phyloP scores from a whole-genome alignment of 2,113 vertebrate species.

The Alaudala cheleensis region DNA sequence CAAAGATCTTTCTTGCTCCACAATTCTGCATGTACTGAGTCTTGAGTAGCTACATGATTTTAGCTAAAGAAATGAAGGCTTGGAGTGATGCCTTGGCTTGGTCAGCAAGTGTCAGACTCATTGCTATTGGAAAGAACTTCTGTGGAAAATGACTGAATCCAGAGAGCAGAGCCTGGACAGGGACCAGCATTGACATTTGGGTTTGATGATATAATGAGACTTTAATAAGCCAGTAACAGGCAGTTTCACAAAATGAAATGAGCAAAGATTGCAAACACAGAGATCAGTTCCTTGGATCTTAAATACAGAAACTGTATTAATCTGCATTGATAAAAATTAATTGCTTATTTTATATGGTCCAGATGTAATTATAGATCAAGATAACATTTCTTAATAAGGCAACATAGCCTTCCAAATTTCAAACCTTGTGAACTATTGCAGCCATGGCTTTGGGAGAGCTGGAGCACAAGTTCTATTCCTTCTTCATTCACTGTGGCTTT shows the following conservation, averaged over 20 bases:
- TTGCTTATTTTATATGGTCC: conserved; percentile 51
- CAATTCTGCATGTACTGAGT: neutral
- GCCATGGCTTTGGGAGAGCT: neutral
- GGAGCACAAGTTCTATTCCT: neutral
- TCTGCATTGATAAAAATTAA: conserved; percentile 65
- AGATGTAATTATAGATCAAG: conserved; percentile 53
- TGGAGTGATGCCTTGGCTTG: neutral
- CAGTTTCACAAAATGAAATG: conserved; percentile 60
- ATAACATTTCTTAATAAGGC: conserved; percentile 22
- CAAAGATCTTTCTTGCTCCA: neutral
- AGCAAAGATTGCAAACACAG: conserved; percentile 51
- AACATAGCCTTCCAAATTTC: neutral
- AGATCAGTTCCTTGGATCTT: conserved; percentile 65
- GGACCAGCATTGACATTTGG: conserved; percentile 44
- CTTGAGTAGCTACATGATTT: neutral
- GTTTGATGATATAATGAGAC: conserved; percentile 50
- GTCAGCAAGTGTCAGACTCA: neutral
- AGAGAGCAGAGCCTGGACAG: conserved; percentile 1
- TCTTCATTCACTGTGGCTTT: neutral
- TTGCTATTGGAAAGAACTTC: neutral
- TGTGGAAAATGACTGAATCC: conserved; percentile 24
- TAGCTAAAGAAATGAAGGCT: neutral
- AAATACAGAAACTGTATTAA: conserved; percentile 58
- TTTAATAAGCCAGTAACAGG: conserved; percentile 62
- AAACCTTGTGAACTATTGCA: neutral